Percentiles rank a stretch among this genome's conserved stretches.
These are phyloP conservation scores for Lophius piscatorius DNA, from an alignment of 2,113 vertebrate species.

Conservation along the genomic window DNA sequence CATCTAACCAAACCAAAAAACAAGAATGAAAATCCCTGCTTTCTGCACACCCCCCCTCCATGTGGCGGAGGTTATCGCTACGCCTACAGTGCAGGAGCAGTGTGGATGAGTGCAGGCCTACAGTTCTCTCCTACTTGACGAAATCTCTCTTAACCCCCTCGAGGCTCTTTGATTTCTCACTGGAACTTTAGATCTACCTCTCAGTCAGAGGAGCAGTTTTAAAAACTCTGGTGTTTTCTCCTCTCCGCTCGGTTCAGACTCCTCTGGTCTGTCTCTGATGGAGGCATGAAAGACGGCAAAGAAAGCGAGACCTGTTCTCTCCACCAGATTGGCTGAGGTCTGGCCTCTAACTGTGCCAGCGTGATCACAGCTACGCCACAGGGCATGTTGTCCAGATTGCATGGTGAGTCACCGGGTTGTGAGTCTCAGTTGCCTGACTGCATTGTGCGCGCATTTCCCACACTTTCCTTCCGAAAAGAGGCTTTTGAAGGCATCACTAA, in stretches of 20 bases:
- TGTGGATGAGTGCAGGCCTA: slow-evolving; percentile 49
- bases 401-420: slow-evolving; percentile 72
- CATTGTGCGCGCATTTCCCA: slow-evolving; percentile 57
- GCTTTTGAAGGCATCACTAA: slow-evolving; percentile 15
- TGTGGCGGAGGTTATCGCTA: slow-evolving; percentile 45
- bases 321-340: slow-evolving; percentile 69
- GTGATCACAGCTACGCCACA: slow-evolving; percentile 73
- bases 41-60: slow-evolving; percentile 32
- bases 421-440: slow-evolving; percentile 55
- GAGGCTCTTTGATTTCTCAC: slow-evolving; percentile 58
- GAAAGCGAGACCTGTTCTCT: slow-evolving; percentile 48
- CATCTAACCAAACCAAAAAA: slow-evolving; percentile 21
- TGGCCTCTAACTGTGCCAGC: slow-evolving; percentile 69
- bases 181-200: slow-evolving; percentile 32
- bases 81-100: slow-evolving; percentile 46
- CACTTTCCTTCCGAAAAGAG: slow-evolving; percentile 27
- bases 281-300: slow-evolving; percentile 49
- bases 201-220: slow-evolving; percentile 24
- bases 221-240: background rate
- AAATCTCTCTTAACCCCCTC: slow-evolving; percentile 60
- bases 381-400: slow-evolving; percentile 81
- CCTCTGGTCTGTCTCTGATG: slow-evolving; percentile 51
- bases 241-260: slow-evolving; percentile 36
- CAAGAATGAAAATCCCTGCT: slow-evolving; percentile 18
- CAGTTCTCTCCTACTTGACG: slow-evolving; percentile 46